Evolutionary conservation across 2,797 vertebrate species (phyloP).

Genomic region (Macropus fuliginosus): DNA sequence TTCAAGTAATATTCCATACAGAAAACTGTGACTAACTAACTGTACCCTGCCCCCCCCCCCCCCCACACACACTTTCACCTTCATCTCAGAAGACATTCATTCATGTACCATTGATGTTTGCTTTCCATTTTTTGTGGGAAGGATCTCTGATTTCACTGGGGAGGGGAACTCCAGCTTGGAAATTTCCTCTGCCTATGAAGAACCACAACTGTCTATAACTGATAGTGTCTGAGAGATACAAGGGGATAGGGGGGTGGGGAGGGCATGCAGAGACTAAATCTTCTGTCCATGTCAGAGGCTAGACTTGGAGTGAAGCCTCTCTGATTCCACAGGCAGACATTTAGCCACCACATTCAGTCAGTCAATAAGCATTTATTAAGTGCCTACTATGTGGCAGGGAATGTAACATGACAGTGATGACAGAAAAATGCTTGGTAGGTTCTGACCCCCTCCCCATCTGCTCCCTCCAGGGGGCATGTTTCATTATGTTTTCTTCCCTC

Average conservation of each 20-base stretch:
- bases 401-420: not conserved
- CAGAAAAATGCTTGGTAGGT: not conserved
- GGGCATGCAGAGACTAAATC: not conserved
- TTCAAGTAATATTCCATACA: conserved; percentile 20
- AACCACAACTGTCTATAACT: not conserved
- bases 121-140: not conserved
- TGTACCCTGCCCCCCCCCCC: too few relatives aligned
- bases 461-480: not conserved
- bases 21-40: conserved; percentile 27
- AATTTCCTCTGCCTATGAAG: not conserved
- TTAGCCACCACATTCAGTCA: not conserved
- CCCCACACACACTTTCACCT: not conserved
- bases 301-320: not conserved
- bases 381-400: not conserved
- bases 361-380: not conserved
- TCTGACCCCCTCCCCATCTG: not conserved
- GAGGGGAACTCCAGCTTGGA: not conserved
- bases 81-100: conserved; percentile 12
- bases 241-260: not conserved
- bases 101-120: not conserved
- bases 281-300: not conserved
- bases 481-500: not conserved
- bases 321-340: not conserved
- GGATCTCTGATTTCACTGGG: not conserved
- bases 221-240: not conserved